phyloP scores from a whole-genome alignment of 2,888 invertebrate species.

The Daptonema setosum region DNA sequence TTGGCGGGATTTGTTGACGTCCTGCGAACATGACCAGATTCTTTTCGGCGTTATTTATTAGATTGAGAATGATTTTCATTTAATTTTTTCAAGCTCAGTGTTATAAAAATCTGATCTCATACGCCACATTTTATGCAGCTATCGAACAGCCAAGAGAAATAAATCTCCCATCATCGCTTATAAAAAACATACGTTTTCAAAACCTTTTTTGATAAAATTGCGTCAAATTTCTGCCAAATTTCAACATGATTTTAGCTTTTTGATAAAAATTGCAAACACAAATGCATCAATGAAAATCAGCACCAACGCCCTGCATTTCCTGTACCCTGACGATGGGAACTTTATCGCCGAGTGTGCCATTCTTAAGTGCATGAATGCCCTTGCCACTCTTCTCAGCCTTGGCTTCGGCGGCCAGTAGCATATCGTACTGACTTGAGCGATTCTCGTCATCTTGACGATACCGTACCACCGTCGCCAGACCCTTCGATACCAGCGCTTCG shows the following conservation, averaged over 20 bases:
- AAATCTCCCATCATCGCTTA: no score
- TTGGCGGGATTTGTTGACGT: slow-evolving; percentile 34
- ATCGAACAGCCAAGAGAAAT: not conserved
- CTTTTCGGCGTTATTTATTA: no score
- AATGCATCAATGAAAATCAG: not conserved
- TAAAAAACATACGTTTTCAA: no score
- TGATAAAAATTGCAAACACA: not conserved
- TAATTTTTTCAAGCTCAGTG: no score
- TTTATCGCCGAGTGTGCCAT: slow-evolving; percentile 12
- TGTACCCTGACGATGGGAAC: slow-evolving; percentile 4
- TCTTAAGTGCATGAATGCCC: slow-evolving; percentile 46
- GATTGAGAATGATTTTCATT: no score
- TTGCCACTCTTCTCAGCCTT: slow-evolving; percentile 66
- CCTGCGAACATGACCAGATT: no score
- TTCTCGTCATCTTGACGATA: slow-evolving; percentile 66
- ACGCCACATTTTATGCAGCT: not conserved
- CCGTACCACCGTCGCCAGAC: slow-evolving; percentile 70
- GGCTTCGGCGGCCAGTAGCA: slow-evolving; percentile 67
- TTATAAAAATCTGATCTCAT: no score
- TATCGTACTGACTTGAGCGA: slow-evolving; percentile 49
- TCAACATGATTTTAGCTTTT: no score
- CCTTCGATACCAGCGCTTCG: slow-evolving; percentile 72
- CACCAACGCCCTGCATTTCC: not conserved
- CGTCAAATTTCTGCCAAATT: no score
- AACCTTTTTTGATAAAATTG: no score